Evolutionary conservation across 2,797 vertebrate genomes (phyloP).

Genomic region (Chlorospingus semifuscus): DNA sequence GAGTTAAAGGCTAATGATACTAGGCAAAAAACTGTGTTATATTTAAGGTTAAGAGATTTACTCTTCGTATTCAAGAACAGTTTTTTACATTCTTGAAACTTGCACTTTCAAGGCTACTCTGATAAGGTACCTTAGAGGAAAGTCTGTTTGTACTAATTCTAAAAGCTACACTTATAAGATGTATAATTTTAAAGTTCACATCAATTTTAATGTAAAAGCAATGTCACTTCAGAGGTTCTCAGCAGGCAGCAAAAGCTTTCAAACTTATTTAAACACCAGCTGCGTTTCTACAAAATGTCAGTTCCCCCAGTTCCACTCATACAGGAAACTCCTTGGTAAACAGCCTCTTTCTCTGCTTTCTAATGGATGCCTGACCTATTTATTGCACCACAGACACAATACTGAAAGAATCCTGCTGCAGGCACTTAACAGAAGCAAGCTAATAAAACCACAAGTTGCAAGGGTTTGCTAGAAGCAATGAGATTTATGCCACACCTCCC

Average conservation of each 20-base stretch:
- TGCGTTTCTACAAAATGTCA: constrained; percentile 67
- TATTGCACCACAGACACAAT: constrained; percentile 56
- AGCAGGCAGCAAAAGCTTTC: constrained; percentile 63
- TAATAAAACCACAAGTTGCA: constrained; percentile 49
- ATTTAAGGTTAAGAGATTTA: not conserved
- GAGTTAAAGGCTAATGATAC: not conserved
- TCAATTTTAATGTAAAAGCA: constrained; percentile 50
- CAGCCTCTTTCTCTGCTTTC: constrained; percentile 57
- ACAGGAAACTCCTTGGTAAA: constrained; percentile 68
- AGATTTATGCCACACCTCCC: constrained; percentile 7
- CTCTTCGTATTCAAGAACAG: not conserved
- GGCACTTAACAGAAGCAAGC: constrained; percentile 60
- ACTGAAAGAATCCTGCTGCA: constrained; percentile 61
- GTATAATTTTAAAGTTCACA: constrained; percentile 11
- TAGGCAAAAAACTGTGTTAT: not conserved
- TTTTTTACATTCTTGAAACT: not conserved
- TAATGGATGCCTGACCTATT: constrained; percentile 73
- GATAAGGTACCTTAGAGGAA: not conserved
- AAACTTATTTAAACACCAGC: constrained; percentile 70
- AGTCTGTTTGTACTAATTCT: not conserved
- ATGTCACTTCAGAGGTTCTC: constrained; percentile 34
- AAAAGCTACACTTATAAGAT: not conserved
- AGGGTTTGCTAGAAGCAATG: not conserved
- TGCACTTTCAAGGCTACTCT: not conserved
- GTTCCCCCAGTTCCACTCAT: constrained; percentile 50